A percentile compares a stretch with the other conserved stretches of the same genome.
phyloP scores from a whole-genome alignment of 2,888 invertebrate genomes.

The Athripsodes cinereus region DNA sequence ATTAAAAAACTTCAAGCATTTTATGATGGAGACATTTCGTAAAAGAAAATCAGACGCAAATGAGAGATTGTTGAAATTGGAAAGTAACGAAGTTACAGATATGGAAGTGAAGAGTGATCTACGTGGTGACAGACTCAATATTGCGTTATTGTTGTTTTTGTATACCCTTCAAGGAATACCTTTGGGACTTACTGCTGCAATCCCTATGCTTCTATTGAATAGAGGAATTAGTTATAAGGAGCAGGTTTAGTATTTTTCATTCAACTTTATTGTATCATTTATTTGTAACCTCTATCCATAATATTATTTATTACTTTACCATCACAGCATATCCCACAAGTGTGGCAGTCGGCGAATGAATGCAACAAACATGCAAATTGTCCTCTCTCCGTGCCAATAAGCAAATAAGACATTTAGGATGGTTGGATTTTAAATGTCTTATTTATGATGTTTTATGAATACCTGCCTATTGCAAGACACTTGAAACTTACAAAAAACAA shows the following conservation, averaged over 20 bases:
- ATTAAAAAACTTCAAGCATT: not conserved
- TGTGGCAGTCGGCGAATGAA: too few relatives aligned
- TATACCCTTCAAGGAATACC: constrained; percentile 96
- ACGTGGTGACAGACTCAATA: constrained; percentile 72
- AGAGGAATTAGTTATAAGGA: constrained; percentile 89
- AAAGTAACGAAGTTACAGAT: constrained; percentile 38
- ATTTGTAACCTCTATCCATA: too few relatives aligned
- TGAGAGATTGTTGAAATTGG: constrained; percentile 32
- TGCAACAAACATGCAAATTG: too few relatives aligned
- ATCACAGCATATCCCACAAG: too few relatives aligned
- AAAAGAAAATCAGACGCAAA: constrained; percentile 14
- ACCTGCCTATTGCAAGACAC: too few relatives aligned
- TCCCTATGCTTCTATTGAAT: constrained; percentile 93
- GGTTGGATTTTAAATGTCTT: too few relatives aligned
- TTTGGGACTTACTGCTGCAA: constrained; percentile 85
- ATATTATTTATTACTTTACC: too few relatives aligned
- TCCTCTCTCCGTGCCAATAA: too few relatives aligned
- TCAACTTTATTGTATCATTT: not conserved
- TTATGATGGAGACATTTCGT: constrained; percentile 18
- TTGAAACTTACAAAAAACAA: too few relatives aligned
- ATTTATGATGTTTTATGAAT: too few relatives aligned
- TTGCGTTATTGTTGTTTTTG: constrained; percentile 81
- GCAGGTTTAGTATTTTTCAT: constrained; percentile 53
- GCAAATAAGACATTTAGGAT: too few relatives aligned
- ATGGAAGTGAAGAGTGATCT: constrained; percentile 44